phyloP scores from a whole-genome alignment of 37 sponge, comb jelly and placozoan species.

The Lycopodina hypogea region DNA sequence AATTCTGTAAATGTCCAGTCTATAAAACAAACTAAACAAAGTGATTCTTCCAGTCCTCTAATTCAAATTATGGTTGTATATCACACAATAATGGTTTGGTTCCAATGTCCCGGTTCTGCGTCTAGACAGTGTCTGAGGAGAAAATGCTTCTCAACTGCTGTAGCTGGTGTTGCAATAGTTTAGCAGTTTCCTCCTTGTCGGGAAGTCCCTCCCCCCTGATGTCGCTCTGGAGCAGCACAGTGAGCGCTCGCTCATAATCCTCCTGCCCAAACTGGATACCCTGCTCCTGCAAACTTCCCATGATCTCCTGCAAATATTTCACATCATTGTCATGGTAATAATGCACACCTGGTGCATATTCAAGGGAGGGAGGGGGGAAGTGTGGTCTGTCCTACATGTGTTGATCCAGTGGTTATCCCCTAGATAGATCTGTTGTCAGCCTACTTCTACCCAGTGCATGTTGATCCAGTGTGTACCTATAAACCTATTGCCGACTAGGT shows the following conservation, averaged over 20 bases:
- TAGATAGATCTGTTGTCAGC: no score
- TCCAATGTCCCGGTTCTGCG: no score
- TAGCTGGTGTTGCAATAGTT: slow-evolving; percentile 8
- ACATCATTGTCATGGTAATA: background rate
- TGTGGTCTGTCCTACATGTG: background rate
- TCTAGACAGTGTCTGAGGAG: slow-evolving; percentile 25
- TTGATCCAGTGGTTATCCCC: background rate
- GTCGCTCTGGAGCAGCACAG: slow-evolving; percentile 51
- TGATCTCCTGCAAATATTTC: slow-evolving; percentile 60
- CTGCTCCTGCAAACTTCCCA: slow-evolving; percentile 67
- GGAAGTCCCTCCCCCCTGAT: background rate
- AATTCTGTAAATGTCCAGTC: no score
- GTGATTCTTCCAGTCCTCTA: no score
- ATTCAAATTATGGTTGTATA: no score
- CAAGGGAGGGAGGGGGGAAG: background rate
- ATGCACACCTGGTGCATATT: background rate
- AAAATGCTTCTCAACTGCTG: slow-evolving; percentile 13
- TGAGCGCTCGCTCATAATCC: slow-evolving; percentile 69
- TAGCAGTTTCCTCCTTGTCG: background rate
- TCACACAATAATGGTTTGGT: no score
- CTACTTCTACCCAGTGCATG: no score
- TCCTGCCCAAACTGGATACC: slow-evolving; percentile 56
- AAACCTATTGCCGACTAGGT: no score
- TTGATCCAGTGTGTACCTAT: no score
- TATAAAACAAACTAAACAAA: no score